phyloP scores from a whole-genome alignment of 37 sponge, comb jelly and placozoan species.

The Cliona cf. orientalis region DNA sequence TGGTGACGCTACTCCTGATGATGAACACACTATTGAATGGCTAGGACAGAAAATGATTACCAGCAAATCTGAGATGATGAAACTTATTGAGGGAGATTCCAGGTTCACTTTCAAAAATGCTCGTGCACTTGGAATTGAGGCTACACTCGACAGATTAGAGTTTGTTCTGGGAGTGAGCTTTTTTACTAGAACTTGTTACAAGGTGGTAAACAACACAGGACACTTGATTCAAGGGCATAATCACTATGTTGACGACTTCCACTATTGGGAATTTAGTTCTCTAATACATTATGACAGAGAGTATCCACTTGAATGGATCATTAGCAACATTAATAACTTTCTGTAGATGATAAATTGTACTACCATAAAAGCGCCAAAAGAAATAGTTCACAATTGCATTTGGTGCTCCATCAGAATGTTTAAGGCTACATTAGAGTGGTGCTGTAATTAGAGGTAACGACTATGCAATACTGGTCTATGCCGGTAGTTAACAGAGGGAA shows the following conservation, averaged over 20 bases:
- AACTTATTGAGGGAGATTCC: neutral
- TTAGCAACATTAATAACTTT: slow-evolving; percentile 60
- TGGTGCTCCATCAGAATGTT: too few species aligned
- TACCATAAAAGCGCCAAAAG: too few species aligned
- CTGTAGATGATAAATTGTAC: too few species aligned
- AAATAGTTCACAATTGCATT: too few species aligned
- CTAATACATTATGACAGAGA: slow-evolving; percentile 21
- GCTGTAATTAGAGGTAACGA: too few species aligned
- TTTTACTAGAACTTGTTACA: slow-evolving; percentile 37
- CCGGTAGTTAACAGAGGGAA: too few species aligned
- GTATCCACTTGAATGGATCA: slow-evolving; percentile 60
- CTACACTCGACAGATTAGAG: slow-evolving; percentile 38
- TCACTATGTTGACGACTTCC: slow-evolving; percentile 18
- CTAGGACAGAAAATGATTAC: slow-evolving; percentile 63
- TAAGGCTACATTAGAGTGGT: too few species aligned
- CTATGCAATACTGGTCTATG: too few species aligned
- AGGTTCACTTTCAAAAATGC: slow-evolving; percentile 38
- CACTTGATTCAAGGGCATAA: slow-evolving; percentile 21
- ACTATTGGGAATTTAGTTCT: slow-evolving; percentile 56
- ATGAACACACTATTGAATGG: slow-evolving; percentile 51
- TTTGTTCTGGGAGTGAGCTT: slow-evolving; percentile 44
- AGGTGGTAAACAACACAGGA: slow-evolving; percentile 20
- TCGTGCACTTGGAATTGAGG: slow-evolving; percentile 42
- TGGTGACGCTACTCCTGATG: slow-evolving; percentile 46
- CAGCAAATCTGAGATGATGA: slow-evolving; percentile 22